These are phyloP conservation scores for Caenorhabditis briggsae DNA, from an alignment of 1,140 invertebrate genomes.

Conservation along the genomic window DNA sequence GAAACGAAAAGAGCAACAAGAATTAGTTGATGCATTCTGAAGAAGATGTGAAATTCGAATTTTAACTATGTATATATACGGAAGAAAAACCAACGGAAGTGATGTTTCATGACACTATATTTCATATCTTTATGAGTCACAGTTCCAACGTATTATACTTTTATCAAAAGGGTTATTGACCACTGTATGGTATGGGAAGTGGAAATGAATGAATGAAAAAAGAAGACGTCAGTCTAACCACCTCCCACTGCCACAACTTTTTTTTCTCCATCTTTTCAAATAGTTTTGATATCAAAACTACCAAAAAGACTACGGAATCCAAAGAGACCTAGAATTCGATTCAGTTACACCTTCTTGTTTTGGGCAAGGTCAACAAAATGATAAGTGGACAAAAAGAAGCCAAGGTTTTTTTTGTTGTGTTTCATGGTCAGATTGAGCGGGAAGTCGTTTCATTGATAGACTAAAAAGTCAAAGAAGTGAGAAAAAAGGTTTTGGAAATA, in stretches of 20 bases:
- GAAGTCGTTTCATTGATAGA: slow-evolving; percentile 18
- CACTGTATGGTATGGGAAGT: neutral
- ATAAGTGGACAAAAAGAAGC: slow-evolving; percentile 4
- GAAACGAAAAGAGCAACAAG: slow-evolving; percentile 11
- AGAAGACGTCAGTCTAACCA: slow-evolving; percentile 2
- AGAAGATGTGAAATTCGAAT: neutral
- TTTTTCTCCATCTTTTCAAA: neutral
- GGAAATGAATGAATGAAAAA: slow-evolving; percentile 6
- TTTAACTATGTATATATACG: neutral
- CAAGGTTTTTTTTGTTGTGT: neutral
- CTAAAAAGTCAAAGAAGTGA: neutral
- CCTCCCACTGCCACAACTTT: neutral
- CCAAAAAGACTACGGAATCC: neutral
- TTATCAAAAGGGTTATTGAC: neutral
- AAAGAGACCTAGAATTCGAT: slow-evolving; percentile 5
- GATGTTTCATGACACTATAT: neutral
- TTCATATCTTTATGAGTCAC: neutral
- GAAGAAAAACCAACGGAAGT: neutral
- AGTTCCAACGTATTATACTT: neutral
- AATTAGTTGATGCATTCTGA: slow-evolving; percentile 44
- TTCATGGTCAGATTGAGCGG: slow-evolving; percentile 36
- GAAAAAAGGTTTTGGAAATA: neutral
- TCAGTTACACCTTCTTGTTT: slow-evolving; percentile 37
- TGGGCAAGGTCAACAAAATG: slow-evolving; percentile 14
- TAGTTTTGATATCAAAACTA: slow-evolving; percentile 46